These are phyloP conservation scores for Myripristis jacobus DNA, from an alignment of 2,797 vertebrate species.

Conservation along the genomic window DNA sequence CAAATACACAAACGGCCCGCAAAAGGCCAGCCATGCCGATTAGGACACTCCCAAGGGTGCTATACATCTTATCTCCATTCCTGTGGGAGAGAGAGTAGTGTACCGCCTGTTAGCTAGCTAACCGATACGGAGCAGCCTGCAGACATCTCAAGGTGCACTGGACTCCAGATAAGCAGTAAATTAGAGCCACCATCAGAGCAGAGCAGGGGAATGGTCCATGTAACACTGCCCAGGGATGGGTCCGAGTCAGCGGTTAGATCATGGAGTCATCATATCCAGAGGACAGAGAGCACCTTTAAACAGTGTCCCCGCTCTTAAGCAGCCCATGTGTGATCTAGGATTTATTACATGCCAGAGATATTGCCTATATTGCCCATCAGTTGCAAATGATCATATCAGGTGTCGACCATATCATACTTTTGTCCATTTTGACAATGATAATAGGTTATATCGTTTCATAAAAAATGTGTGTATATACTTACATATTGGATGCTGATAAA, in stretches of 20 bases:
- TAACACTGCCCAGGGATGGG: conserved; percentile 7
- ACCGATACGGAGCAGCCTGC: conserved; percentile 33
- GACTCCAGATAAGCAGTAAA: conserved; percentile 47
- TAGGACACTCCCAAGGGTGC: conserved; percentile 19
- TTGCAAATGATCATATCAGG: not conserved
- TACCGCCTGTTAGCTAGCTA: conserved; percentile 28
- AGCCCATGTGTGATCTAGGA: not conserved
- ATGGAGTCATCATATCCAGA: not conserved
- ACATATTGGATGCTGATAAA: not conserved
- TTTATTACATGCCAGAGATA: not conserved
- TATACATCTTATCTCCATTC: conserved; percentile 34
- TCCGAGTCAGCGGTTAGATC: conserved; percentile 13
- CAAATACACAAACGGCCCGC: not conserved
- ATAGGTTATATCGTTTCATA: not conserved
- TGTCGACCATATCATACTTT: not conserved
- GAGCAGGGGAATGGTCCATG: not conserved
- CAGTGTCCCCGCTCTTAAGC: not conserved
- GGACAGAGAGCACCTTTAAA: conserved; percentile 27
- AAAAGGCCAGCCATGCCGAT: conserved; percentile 43
- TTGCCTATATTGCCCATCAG: not conserved
- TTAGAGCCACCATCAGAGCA: conserved; percentile 22
- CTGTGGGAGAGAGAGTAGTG: conserved; percentile 1
- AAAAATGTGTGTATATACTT: not conserved
- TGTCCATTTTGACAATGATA: not conserved
- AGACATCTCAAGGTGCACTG: conserved; percentile 14